These are phyloP conservation scores for Mayetiola destructor DNA, from an alignment of 2,888 invertebrate genomes.

Conservation along the genomic window DNA sequence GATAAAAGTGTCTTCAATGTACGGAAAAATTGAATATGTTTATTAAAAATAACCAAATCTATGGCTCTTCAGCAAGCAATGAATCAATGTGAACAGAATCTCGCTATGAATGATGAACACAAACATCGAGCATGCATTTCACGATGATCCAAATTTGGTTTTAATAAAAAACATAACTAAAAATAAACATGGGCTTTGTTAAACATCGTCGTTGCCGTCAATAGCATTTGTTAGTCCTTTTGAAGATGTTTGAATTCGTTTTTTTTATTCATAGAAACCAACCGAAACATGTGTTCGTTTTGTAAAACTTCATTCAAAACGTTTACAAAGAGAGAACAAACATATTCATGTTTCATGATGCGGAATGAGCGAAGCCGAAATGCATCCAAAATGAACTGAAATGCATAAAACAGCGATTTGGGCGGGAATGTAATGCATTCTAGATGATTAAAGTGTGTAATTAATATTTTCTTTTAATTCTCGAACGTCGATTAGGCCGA, in stretches of 20 bases:
- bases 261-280: too few species aligned
- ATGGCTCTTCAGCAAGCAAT: not conserved
- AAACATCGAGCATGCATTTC: not conserved
- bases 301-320: not conserved
- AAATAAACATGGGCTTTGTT: not conserved
- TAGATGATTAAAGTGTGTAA: not conserved
- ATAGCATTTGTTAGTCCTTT: too few species aligned
- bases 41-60: not conserved
- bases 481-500: too few species aligned
- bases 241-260: too few species aligned
- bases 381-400: not conserved
- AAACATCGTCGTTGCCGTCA: not conserved
- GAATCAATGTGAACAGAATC: not conserved
- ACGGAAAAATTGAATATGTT: constrained; percentile 14
- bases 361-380: not conserved
- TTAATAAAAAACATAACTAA: not conserved
- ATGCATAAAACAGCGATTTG: not conserved
- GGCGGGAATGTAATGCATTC: not conserved
- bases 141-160: not conserved
- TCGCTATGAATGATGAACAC: not conserved
- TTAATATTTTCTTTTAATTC: not conserved
- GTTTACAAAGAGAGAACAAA: not conserved
- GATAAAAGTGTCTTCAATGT: constrained; percentile 47
- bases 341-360: not conserved
- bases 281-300: not conserved